These are phyloP conservation scores for Xiphophorus hellerii DNA, from an alignment of 2,113 vertebrate genomes.

Conservation along the genomic window DNA sequence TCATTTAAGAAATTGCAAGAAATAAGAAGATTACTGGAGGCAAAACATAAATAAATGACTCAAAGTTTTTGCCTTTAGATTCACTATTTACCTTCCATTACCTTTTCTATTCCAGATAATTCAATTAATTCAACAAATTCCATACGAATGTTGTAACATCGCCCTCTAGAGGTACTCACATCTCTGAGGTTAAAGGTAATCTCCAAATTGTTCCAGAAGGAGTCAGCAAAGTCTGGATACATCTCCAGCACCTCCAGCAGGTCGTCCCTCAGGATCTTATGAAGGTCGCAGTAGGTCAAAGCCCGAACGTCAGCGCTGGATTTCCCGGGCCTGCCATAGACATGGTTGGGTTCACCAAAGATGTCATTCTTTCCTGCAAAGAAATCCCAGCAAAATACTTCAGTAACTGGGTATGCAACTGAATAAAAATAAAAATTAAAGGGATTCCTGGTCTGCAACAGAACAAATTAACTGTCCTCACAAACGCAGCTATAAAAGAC, in stretches of 20 bases:
- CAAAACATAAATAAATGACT: not conserved
- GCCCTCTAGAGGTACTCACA: slow-evolving; percentile 82
- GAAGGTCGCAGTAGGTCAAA: slow-evolving; percentile 96
- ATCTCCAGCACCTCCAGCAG: slow-evolving; percentile 96
- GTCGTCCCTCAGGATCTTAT: slow-evolving; percentile 95
- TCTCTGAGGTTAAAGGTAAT: slow-evolving; percentile 98
- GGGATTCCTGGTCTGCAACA: not conserved
- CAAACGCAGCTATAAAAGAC: slow-evolving; percentile 24
- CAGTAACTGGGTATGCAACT: not conserved
- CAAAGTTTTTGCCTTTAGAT: not conserved
- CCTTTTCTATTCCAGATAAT: not conserved
- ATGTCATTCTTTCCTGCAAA: slow-evolving; percentile 83
- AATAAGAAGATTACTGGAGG: too few relatives aligned
- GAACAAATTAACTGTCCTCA: slow-evolving; percentile 16
- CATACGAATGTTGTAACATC: not conserved
- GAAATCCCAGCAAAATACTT: not conserved
- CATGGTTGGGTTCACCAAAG: slow-evolving; percentile 93
- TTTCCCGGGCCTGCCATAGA: slow-evolving; percentile 90
- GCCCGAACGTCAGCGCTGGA: slow-evolving; percentile 93
- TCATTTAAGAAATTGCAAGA: too few relatives aligned
- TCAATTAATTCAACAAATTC: not conserved
- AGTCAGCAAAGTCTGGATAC: slow-evolving; percentile 94
- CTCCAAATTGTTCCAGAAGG: slow-evolving; percentile 96
- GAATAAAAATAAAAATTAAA: not conserved
- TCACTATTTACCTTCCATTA: not conserved